Evolutionary conservation across 2,797 vertebrate species (phyloP).

Genomic region (Enteromius anoplus): DNA sequence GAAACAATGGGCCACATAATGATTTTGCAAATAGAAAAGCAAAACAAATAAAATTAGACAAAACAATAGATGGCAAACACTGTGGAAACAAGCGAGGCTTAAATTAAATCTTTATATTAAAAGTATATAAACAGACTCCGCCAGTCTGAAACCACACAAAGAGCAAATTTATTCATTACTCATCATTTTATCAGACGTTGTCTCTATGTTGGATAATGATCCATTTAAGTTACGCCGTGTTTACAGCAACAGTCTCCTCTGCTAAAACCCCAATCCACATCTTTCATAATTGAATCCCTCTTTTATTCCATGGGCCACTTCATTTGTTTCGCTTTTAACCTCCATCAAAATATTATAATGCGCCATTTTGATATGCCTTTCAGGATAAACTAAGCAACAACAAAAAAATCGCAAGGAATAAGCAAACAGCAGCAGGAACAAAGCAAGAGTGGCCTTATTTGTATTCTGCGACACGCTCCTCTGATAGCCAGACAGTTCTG

Average conservation of each 20-base stretch:
- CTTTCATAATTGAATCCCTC: slow-evolving; percentile 24
- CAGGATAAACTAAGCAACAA: slow-evolving; percentile 25
- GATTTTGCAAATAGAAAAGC: slow-evolving; percentile 26
- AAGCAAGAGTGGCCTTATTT: slow-evolving; percentile 32
- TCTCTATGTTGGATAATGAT: not conserved
- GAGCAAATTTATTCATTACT: not conserved
- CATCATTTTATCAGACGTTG: not conserved
- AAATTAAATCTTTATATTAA: not conserved
- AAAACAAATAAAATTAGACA: slow-evolving; percentile 11
- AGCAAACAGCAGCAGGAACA: slow-evolving; percentile 31
- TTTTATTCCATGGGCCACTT: slow-evolving; percentile 23
- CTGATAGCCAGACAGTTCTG: slow-evolving; percentile 38
- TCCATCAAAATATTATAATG: slow-evolving; percentile 36
- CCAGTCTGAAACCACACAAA: not conserved
- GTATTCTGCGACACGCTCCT: slow-evolving; percentile 29
- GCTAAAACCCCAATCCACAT: not conserved
- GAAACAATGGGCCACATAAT: slow-evolving; percentile 42
- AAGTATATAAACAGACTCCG: not conserved
- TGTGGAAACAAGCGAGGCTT: not conserved
- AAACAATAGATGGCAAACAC: not conserved
- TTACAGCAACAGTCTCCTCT: not conserved
- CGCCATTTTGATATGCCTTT: not conserved
- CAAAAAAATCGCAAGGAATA: slow-evolving; percentile 2
- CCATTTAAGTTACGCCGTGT: not conserved
- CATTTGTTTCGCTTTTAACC: slow-evolving; percentile 33